Evolutionary conservation across 2,797 vertebrate species (phyloP), one percentile per base, ranked within the genome.

Genomic region (Chiroxiphia lanceolata): DNA sequence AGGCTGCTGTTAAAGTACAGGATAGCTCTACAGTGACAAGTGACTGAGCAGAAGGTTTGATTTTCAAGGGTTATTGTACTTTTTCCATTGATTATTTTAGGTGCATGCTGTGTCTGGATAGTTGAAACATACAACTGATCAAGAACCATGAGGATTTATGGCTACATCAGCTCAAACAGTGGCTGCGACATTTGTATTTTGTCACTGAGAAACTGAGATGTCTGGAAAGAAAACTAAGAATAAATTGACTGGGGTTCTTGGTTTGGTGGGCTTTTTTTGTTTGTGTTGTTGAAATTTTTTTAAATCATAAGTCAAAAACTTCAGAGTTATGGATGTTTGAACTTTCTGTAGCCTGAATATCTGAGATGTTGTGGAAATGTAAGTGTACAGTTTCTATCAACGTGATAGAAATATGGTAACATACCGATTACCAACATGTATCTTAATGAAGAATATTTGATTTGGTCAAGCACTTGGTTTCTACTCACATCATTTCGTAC

Each of bases 191-290:
- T 92, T 82, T 91, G 59, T 95, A 70, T 80, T 96, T 89, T 94
- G 92, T 84, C 87, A 94, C 56, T 67, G 60, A 97, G 83, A 93
- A 96, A 95, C 23, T 78, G 79, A 93, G 81, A 95, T 40, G 78
- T 76, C 92, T 92, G 56, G 69, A 86, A 95, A 65, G 61, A 90
- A 92, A 91, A 84, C n/a, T 72, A 81, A 83, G 33, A 95, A 93
- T 36, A 87, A 90, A 84, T 20, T 65, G 85, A 78, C 36, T 53
- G 20, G 2, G 1, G 1, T 23, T 93, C 79, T 65, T 64, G 15
- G 20, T 42, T 65, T 34, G 26, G 56, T 48, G 26, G 26, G 20
- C 8, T 26, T 69, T 63, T n/a, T 47, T 18, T 36, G 9, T 11
- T 11, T 38, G 17, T 57, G 79, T 40, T 23, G 44, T 63, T 29